Percentiles rank a stretch among this genome's conserved stretches.
phyloP scores from a whole-genome alignment of 2,888 invertebrate species.

The Drosophila macrospina region DNA sequence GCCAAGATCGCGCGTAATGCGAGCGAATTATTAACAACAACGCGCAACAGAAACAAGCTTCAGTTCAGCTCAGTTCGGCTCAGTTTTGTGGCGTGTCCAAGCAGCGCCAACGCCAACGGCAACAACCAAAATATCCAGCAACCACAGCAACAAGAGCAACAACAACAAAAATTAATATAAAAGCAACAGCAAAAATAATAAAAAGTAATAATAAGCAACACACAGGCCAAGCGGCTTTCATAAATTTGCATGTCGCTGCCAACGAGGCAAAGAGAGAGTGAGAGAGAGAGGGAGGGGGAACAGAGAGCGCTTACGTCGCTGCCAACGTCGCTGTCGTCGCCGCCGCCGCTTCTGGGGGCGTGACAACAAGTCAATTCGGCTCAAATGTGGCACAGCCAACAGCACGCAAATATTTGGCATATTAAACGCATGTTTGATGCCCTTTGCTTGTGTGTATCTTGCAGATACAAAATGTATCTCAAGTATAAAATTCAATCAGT shows the following conservation, averaged over 20 bases:
- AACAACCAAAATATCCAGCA: too few species aligned
- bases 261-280: conserved; percentile 32
- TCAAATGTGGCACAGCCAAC: conserved; percentile 47
- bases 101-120: conserved; percentile 41
- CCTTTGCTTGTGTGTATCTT: conserved; percentile 37
- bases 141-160: conserved; percentile 21
- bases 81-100: conserved; percentile 45
- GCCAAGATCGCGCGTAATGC: conserved; percentile 80
- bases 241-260: conserved; percentile 79
- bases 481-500: background rate
- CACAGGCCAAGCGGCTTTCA: conserved; percentile 73
- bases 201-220: conserved; percentile 18
- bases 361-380: conserved; percentile 80
- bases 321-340: background rate
- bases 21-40: conserved; percentile 81
- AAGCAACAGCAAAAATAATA: conserved; percentile 39
- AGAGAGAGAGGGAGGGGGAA: too few species aligned
- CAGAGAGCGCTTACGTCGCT: conserved; percentile 19
- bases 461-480: conserved; percentile 7
- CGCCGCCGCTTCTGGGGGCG: conserved; percentile 65
- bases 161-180: conserved; percentile 49
- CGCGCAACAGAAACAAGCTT: conserved; percentile 71
- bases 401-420: conserved; percentile 2
- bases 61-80: conserved; percentile 20
- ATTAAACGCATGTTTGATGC: conserved; percentile 23